Evolutionary conservation across 2,113 vertebrate species (phyloP).

Genomic region (Oreochromis aureus): DNA sequence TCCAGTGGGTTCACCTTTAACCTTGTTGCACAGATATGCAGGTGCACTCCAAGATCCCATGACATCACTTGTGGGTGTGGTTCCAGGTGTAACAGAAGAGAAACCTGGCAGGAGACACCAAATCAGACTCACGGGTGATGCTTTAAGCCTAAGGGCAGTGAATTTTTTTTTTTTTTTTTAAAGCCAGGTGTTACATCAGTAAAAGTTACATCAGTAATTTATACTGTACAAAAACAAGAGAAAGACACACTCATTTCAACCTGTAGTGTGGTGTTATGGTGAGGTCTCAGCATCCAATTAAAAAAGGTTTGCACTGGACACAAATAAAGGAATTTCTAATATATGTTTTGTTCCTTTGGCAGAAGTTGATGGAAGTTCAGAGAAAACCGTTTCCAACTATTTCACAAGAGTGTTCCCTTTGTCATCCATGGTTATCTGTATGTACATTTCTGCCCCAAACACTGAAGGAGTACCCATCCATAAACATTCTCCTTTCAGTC

Average conservation of each 20-base stretch:
- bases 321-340: neutral
- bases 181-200: neutral
- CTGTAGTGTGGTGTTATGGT: neutral
- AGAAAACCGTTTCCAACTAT: neutral
- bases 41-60: neutral
- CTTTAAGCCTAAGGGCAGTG: neutral
- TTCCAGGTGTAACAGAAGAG: neutral
- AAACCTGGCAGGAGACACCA: neutral
- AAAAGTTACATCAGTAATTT: neutral
- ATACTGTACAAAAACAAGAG: neutral
- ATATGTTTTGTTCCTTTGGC: neutral
- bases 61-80: neutral
- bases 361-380: neutral
- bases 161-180: neutral
- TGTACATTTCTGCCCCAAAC: neutral
- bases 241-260: neutral
- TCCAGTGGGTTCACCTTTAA: neutral
- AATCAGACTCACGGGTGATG: neutral
- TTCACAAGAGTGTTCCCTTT: neutral
- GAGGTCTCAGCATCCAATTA: neutral
- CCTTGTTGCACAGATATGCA: neutral
- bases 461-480: neutral
- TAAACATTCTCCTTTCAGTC: slow-evolving; percentile 16
- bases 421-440: neutral
- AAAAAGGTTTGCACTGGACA: neutral